These are phyloP conservation scores for Lutraria rhynchaena DNA, from an alignment of 1,140 invertebrate genomes.

Conservation along the genomic window DNA sequence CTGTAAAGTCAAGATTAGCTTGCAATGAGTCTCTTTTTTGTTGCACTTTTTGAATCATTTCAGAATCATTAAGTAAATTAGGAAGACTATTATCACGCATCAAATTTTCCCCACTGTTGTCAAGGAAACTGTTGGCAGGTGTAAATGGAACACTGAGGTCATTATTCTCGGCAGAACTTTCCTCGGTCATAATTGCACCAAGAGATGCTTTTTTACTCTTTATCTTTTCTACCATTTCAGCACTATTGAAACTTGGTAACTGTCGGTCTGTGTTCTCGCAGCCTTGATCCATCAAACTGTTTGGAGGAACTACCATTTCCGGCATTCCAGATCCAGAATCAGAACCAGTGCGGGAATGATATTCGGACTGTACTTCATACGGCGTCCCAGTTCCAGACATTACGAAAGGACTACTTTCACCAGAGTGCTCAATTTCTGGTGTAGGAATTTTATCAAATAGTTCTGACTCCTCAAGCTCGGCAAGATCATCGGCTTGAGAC, in stretches of 20 bases:
- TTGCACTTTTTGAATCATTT: conserved; percentile 68
- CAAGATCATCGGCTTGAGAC: conserved; percentile 49
- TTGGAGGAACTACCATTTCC: conserved; percentile 70
- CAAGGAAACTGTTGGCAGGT: conserved; percentile 74
- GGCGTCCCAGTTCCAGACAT: conserved; percentile 40
- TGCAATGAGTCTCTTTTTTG: conserved; percentile 66
- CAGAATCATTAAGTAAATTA: conserved; percentile 62
- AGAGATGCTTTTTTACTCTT: conserved; percentile 72
- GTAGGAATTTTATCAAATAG: conserved; percentile 52
- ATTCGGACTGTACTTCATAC: conserved; percentile 46
- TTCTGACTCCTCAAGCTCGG: conserved; percentile 51
- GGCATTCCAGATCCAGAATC: conserved; percentile 68
- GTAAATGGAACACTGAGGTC: conserved; percentile 66
- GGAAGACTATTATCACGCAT: conserved; percentile 62
- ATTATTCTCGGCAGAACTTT: conserved; percentile 27
- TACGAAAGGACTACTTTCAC: conserved; percentile 42
- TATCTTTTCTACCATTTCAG: conserved; percentile 78
- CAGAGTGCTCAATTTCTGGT: conserved; percentile 43
- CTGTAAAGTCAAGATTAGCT: conserved; percentile 1
- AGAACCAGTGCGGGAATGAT: conserved; percentile 64
- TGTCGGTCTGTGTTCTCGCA: conserved; percentile 65
- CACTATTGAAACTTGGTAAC: conserved; percentile 79
- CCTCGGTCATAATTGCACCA: conserved; percentile 36
- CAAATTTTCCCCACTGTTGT: conserved; percentile 12
- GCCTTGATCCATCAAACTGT: conserved; percentile 73